phyloP scores from a whole-genome alignment of 2,113 vertebrate species.

The Parus major region DNA sequence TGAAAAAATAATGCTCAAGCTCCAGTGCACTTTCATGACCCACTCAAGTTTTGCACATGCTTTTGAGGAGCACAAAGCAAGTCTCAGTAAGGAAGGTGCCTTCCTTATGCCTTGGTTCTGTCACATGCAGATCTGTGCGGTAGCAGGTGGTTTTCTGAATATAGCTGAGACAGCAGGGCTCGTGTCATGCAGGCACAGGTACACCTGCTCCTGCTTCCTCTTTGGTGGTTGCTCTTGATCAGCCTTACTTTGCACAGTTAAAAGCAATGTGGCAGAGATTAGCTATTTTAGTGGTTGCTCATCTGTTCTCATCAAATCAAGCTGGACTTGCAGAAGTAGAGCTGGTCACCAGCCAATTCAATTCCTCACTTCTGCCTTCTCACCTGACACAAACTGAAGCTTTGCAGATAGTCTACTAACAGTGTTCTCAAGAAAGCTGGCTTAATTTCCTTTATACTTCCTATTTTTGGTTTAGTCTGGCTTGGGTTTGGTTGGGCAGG shows the following conservation, averaged over 20 bases:
- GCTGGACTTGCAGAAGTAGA: neutral
- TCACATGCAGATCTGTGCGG: neutral
- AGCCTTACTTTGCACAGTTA: neutral
- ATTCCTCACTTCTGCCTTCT: neutral
- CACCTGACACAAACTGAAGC: neutral
- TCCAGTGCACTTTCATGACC: neutral
- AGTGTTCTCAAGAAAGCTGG: neutral
- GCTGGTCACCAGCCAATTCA: neutral
- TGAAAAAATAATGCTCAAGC: neutral
- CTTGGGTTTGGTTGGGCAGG: neutral
- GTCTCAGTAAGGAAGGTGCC: neutral
- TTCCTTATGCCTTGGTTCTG: neutral
- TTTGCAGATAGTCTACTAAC: neutral
- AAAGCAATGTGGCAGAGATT: neutral
- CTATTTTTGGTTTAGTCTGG: neutral
- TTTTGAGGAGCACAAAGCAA: neutral
- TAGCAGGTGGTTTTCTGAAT: constrained; percentile 9
- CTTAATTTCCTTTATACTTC: neutral
- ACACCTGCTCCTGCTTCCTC: neutral
- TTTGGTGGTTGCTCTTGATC: constrained; percentile 6
- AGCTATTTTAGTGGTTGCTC: neutral
- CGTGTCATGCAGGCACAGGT: neutral
- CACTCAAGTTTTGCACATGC: neutral
- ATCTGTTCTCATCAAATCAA: neutral
- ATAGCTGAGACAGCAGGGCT: neutral